These are phyloP conservation scores for Glandiceps talaboti DNA, from an alignment of 53 echinoderm and acorn worm genomes.

Conservation along the genomic window DNA sequence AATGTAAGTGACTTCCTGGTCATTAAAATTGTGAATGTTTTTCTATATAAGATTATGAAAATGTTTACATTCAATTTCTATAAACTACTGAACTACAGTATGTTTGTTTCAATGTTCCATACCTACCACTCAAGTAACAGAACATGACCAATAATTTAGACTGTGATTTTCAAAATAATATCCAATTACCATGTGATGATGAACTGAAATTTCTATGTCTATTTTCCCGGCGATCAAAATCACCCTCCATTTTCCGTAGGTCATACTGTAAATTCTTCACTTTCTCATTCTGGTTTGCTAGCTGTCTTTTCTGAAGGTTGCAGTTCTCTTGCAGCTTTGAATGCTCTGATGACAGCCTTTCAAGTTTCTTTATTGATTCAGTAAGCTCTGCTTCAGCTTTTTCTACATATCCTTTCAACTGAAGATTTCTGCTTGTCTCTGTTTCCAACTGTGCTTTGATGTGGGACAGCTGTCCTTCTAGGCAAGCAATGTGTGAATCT, in stretches of 20 bases:
- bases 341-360: slow-evolving; percentile 52
- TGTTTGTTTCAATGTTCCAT: too few relatives aligned
- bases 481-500: slow-evolving; percentile 59
- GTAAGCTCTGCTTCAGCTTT: slow-evolving; percentile 58
- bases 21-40: too few relatives aligned
- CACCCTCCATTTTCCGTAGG: slow-evolving; percentile 15
- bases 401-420: slow-evolving; percentile 74
- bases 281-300: slow-evolving; percentile 33
- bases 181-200: slow-evolving; percentile 27
- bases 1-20: too few relatives aligned
- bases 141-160: too few relatives aligned
- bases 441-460: slow-evolving; percentile 43
- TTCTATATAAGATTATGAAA: too few relatives aligned
- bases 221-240: slow-evolving; percentile 6
- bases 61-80: too few relatives aligned
- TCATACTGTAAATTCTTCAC: slow-evolving; percentile 42
- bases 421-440: slow-evolving; percentile 32
- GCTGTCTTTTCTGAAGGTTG: slow-evolving; percentile 55
- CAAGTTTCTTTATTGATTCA: slow-evolving; percentile 43
- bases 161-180: neutral
- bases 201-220: slow-evolving; percentile 16
- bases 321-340: slow-evolving; percentile 45
- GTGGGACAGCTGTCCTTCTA: slow-evolving; percentile 83
- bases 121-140: too few relatives aligned
- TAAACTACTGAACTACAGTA: too few relatives aligned